Conservation (phyloP, 1,140 invertebrate genomes). For the Saxidomus purpurata region DNA sequence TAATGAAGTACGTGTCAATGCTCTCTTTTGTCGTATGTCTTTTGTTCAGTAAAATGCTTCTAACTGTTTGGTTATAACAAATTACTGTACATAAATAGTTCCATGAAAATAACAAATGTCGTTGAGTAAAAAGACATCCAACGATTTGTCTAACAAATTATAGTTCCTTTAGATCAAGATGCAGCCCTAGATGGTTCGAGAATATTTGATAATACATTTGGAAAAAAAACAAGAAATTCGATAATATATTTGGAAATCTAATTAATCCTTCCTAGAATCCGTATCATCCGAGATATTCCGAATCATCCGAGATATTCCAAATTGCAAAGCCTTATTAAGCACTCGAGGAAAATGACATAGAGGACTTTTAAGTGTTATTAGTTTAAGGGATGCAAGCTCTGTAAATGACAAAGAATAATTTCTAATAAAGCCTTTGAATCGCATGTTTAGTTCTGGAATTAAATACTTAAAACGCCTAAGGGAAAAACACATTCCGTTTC, state of each 20-base stretch:
- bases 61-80: no score
- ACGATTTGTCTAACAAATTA: no score
- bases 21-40: no score
- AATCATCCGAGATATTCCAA: background rate
- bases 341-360: constrained; percentile 3
- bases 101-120: no score
- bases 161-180: background rate
- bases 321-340: constrained; percentile 40
- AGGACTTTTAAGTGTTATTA: constrained; percentile 27
- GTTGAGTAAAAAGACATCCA: no score
- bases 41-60: no score
- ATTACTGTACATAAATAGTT: no score
- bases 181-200: background rate
- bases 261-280: constrained; percentile 19
- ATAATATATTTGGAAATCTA: constrained; percentile 34
- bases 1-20: no score
- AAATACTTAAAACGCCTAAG: background rate
- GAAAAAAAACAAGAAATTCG: background rate
- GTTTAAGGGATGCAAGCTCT: background rate
- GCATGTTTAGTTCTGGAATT: background rate
- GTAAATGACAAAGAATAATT: constrained; percentile 39
- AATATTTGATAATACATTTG: background rate
- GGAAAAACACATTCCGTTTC: no score
- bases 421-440: background rate
- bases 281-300: background rate